Evolutionary conservation across 2,888 invertebrate species (phyloP).

Genomic region (Gortyna flavago): DNA sequence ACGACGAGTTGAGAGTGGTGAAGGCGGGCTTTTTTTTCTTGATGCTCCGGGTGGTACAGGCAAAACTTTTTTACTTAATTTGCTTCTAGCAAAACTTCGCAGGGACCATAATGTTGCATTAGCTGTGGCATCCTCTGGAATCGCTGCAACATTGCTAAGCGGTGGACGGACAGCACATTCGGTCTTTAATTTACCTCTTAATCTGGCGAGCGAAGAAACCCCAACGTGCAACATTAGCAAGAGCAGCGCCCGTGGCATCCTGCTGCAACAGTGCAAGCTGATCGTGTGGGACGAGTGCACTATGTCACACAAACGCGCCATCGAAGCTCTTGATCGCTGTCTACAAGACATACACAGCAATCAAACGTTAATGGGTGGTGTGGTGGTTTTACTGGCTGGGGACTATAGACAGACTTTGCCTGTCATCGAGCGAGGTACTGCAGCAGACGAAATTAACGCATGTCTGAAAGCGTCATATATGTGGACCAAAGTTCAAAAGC

Average conservation of each 20-base stretch:
- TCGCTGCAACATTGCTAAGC: background rate
- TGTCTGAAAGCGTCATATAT: background rate
- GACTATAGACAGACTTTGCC: background rate
- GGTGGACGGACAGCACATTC: background rate
- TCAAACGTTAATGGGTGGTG: background rate
- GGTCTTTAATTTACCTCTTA: constrained; percentile 1
- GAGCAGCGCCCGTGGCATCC: background rate
- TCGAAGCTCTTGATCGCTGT: background rate
- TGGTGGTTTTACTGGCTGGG: background rate
- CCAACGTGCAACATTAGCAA: constrained; percentile 12
- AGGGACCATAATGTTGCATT: background rate
- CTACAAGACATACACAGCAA: background rate
- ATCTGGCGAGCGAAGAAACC: constrained; percentile 11
- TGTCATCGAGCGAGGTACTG: background rate
- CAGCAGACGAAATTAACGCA: background rate
- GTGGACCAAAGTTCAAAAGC: background rate
- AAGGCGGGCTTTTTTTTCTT: background rate
- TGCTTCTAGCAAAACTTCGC: background rate
- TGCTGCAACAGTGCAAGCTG: constrained; percentile 1
- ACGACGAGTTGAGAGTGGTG: background rate
- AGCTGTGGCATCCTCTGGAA: background rate
- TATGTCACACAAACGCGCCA: constrained; percentile 7
- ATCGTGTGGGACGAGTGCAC: constrained; percentile 17
- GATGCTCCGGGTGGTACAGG: background rate
- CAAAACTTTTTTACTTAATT: background rate